A percentile compares a stretch with the other conserved stretches of the same genome.
Evolutionary conservation across 2,113 vertebrate species (phyloP).

Genomic region (Pseudorectes ferrugineus): DNA sequence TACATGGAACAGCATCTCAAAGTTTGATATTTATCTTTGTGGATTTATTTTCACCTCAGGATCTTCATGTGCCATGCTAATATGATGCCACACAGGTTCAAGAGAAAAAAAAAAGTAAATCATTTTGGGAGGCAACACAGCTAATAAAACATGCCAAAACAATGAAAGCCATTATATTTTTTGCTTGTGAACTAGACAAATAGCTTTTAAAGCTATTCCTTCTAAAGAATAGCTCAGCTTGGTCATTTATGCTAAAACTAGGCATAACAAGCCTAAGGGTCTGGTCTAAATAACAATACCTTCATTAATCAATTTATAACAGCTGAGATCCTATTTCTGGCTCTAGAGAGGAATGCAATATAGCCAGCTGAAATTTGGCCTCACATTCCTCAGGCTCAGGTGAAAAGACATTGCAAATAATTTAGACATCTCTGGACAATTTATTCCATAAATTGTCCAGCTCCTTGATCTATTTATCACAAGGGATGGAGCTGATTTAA

Average conservation of each 20-base stretch:
- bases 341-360: conserved; percentile 22
- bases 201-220: neutral
- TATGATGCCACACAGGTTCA: conserved; percentile 10
- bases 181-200: conserved; percentile 30
- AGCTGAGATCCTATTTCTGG: conserved; percentile 25
- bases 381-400: conserved; percentile 10
- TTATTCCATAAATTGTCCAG: neutral
- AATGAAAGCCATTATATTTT: neutral
- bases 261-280: conserved; percentile 19
- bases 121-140: neutral
- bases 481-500: neutral
- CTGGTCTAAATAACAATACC: conserved; percentile 41
- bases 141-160: neutral
- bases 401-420: conserved; percentile 9
- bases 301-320: conserved; percentile 49
- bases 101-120: neutral
- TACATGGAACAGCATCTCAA: conserved; percentile 8
- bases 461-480: conserved; percentile 15
- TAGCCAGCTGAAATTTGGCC: conserved; percentile 4
- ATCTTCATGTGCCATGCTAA: conserved; percentile 5
- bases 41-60: conserved; percentile 58
- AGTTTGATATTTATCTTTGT: conserved; percentile 41
- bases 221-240: neutral
- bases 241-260: conserved; percentile 32
- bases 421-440: conserved; percentile 6